A percentile compares a stretch with the other conserved stretches of the same genome.
Conservation (phyloP, 2,797 vertebrate genomes). For the Nannoperca australis region DNA sequence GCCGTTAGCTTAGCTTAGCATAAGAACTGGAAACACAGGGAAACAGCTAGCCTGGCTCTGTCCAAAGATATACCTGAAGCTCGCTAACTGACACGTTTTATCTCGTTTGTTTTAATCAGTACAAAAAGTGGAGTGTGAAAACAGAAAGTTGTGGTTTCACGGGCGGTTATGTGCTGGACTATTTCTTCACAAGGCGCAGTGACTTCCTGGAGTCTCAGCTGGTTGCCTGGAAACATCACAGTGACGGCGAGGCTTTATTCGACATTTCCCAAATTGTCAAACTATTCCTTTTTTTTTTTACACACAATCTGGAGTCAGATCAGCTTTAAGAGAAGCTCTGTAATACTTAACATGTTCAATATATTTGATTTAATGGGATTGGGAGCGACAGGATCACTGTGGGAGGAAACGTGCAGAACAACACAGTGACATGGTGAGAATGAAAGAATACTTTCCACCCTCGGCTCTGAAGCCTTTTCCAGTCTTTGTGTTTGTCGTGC, state of each 20-base stretch:
- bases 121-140: no score
- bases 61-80: background rate
- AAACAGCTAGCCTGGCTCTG: background rate
- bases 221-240: constrained; percentile 7
- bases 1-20: no score
- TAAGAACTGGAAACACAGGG: background rate
- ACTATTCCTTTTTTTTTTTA: background rate
- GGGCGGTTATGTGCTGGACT: background rate
- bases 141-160: background rate
- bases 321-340: background rate
- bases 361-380: background rate
- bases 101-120: no score
- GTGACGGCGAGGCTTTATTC: background rate
- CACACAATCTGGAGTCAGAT: no score
- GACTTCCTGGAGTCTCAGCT: background rate
- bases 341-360: background rate
- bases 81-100: background rate
- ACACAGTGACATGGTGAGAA: background rate
- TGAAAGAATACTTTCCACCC: constrained; percentile 14
- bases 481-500: constrained; percentile 12
- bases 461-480: constrained; percentile 13
- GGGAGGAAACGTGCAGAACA: background rate
- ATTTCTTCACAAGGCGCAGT: background rate
- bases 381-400: background rate
- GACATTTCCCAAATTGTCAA: background rate